Percentiles rank a stretch among this genome's conserved stretches.
Conservation (phyloP, 1,140 invertebrate genomes). For the Caenorhabditis briggsae region DNA sequence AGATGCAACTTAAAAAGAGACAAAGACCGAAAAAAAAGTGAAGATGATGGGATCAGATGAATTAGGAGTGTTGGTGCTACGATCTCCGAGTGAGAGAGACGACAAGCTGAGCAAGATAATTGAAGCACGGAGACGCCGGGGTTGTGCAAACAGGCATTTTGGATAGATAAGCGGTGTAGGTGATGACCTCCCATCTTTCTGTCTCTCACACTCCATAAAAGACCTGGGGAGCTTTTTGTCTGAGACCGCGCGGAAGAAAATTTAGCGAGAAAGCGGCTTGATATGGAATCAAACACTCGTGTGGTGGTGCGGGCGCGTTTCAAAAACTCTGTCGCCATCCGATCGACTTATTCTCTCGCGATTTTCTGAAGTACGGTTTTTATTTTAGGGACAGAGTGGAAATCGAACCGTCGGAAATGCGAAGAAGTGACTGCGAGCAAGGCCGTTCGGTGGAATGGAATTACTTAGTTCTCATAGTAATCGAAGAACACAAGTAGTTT, state of each 20-base stretch:
- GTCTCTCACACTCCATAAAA: conserved; percentile 41
- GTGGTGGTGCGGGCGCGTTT: neutral
- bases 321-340: conserved; percentile 30
- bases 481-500: neutral
- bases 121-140: conserved; percentile 33
- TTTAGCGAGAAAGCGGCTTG: conserved; percentile 45
- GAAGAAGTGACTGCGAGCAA: neutral
- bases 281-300: conserved; percentile 54
- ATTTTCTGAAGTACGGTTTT: conserved; percentile 30
- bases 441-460: conserved; percentile 10
- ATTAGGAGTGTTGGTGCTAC: conserved; percentile 1
- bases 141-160: conserved; percentile 32
- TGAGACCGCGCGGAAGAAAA: conserved; percentile 30
- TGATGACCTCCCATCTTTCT: conserved; percentile 37
- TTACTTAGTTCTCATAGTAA: conserved; percentile 36
- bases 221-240: conserved; percentile 30
- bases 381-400: neutral
- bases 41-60: conserved; percentile 38
- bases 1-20: conserved; percentile 3
- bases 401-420: neutral
- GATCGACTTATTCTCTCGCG: neutral
- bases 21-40: neutral
- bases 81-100: too few species aligned
- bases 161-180: conserved; percentile 49
- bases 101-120: conserved; percentile 51